These are phyloP conservation scores for Axea sp. DNA, from an alignment of 2,888 invertebrate species.

Conservation along the genomic window DNA sequence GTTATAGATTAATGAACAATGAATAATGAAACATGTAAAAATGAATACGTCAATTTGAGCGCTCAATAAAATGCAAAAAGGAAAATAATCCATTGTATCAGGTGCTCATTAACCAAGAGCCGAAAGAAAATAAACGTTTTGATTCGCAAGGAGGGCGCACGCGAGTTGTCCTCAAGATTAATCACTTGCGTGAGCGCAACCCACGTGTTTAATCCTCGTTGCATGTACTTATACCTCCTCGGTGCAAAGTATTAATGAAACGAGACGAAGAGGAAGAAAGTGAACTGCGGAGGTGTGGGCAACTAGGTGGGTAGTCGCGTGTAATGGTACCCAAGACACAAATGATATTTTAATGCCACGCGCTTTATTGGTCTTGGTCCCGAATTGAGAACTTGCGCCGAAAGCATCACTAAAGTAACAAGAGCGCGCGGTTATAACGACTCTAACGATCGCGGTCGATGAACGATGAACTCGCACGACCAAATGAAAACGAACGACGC, in stretches of 20 bases:
- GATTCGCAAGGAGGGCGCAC: conserved; percentile 18
- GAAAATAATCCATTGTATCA: conserved; percentile 12
- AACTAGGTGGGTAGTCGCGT: conserved; percentile 19
- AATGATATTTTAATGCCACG: conserved; percentile 63
- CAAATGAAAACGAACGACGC: conserved; percentile 59
- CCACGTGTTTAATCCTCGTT: conserved; percentile 58
- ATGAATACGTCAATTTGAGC: neutral
- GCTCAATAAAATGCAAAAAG: neutral
- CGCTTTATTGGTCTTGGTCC: conserved; percentile 57
- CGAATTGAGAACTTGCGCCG: conserved; percentile 18
- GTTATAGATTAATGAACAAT: no score
- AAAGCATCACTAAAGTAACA: conserved; percentile 15
- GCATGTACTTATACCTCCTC: conserved; percentile 51
- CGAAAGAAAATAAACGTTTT: conserved; percentile 3
- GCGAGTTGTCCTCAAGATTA: conserved; percentile 64
- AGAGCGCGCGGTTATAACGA: conserved; percentile 21
- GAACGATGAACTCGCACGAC: conserved; percentile 40
- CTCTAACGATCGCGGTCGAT: conserved; percentile 34
- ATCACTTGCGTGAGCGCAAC: conserved; percentile 68
- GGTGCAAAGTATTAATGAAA: conserved; percentile 46
- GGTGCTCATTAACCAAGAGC: conserved; percentile 6
- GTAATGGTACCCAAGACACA: conserved; percentile 22
- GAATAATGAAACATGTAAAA: neutral
- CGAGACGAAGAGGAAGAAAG: conserved; percentile 35
- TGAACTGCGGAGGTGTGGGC: conserved; percentile 4